Base-by-base conservation (phyloP, 2,113 vertebrate species). In the Jaculus jaculus region DNA sequence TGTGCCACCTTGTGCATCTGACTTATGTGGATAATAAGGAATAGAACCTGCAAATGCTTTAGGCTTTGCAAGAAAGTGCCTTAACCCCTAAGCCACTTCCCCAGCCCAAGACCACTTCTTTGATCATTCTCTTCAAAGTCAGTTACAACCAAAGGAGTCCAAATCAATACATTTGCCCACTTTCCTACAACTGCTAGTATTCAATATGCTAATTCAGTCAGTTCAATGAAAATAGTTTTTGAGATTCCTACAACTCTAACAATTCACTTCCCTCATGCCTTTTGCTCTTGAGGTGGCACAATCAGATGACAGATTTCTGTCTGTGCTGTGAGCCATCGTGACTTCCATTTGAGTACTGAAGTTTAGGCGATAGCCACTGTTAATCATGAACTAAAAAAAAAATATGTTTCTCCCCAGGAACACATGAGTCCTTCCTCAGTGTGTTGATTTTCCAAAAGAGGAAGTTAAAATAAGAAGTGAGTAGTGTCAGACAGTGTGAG, bases 321-420 rank as follows among this genome's bases (percentile, higher is more conserved):
- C 60, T 10, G 1, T 68, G 18, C 61, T 84, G 2, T 63, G 51
- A 83, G 89, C 51, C 34, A 51, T 34, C 0, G 2, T 34, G 42
- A 88, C 80, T 92, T 83, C 34, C 73, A 51, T 37, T 9, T 21
- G 74, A 47, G 60, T 69, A 69, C 66, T 21, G n/a, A 77, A 10
- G 51, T 66, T 74, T 85, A 89, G 66, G 71, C 74, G 28, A 78
- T 20, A 28, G 66, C 47, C 28, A 63, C 9, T 24, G 94, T 90
- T 78, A 75, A 81, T 87, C 54, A 85, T 68, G 68, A 94, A 60
- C 21, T 32, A 84, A 92, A 89, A n/a, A 72, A 83, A 68, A 54
- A 54, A 3, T 51, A 15, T 58, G 17, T 42, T 90, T 20, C 32
- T 84, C 37, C 51, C 2, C 3, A 21, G 47, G 68, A 89, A 87